Evolutionary conservation across 2,113 vertebrate genomes (phyloP), one percentile per base, ranked within the genome.

Genomic region (Hippopotamus amphibius): DNA sequence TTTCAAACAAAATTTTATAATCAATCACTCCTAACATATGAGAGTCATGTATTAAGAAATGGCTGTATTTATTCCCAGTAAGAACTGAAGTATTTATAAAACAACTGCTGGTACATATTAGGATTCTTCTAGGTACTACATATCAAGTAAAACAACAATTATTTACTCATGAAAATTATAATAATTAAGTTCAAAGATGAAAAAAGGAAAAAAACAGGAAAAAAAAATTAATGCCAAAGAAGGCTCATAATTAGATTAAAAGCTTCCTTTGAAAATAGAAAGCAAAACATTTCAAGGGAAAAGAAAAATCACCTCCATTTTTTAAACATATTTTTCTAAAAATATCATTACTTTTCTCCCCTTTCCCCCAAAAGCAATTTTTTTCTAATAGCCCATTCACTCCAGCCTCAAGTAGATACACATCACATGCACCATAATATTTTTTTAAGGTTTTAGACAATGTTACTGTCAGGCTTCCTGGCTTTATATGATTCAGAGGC

Each of bases 391-490:
- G 93, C 37, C 83, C 86, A 93, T 96, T 96, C 79, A 82, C 93
- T 96, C 92, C 69, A 79, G 59, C 46, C 80, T 97, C 93, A 91
- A 96, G 77, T 81, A 97, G 85, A 96, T 74, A 96, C 66, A 94
- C 16, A 95, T 82, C 55, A 93, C 41, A 55, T 50, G 46, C 5
- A 76, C 65, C 50, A 80, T 46, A 72, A 84, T 82, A 41, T 77
- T 96, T 80, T 92, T 83, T 97, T 90, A 96, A 93, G 82, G 89
- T 74, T 95, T 97, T 88, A 95, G 77, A 97, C 93, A 96, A 96
- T 68, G 87, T 77, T 96, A 93, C 96, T 96, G 86, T 90, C 93
- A 93, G 93, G 68, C 91, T 96, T 89, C 66, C 93, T 94, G 92
- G 88, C 95, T 94, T 97, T 63, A 30, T 94, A 82, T 59, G 96